These are phyloP conservation scores for Xestia rhomboidea DNA, from an alignment of 2,888 invertebrate species.

Conservation along the genomic window DNA sequence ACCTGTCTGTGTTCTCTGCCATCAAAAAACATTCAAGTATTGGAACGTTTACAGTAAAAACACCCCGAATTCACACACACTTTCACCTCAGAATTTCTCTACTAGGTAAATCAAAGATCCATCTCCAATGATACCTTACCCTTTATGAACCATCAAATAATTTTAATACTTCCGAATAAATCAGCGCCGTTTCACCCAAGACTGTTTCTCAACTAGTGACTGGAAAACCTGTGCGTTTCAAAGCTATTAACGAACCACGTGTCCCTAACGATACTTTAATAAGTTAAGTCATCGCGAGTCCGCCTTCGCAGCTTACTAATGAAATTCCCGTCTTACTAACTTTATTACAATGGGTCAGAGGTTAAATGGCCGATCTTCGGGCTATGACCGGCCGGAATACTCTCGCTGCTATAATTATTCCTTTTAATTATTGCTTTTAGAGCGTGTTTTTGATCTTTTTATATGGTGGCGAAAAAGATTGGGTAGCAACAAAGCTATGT, in stretches of 20 bases:
- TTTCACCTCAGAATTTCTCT: neutral
- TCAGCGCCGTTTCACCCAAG: slow-evolving; percentile 7
- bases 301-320: slow-evolving; percentile 70
- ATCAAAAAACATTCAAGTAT: neutral
- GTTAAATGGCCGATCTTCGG: slow-evolving; percentile 79
- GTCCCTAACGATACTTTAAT: slow-evolving; percentile 68
- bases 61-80: neutral
- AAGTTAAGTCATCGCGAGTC: slow-evolving; percentile 70
- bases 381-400: slow-evolving; percentile 61
- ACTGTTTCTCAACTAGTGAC: slow-evolving; percentile 36
- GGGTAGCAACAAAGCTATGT: slow-evolving; percentile 28
- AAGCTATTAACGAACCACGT: slow-evolving; percentile 61
- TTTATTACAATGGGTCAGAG: slow-evolving; percentile 81
- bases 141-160: slow-evolving; percentile 30
- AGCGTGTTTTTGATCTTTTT: slow-evolving; percentile 47
- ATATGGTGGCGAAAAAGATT: slow-evolving; percentile 25
- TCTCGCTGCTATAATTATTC: slow-evolving; percentile 56
- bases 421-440: slow-evolving; percentile 58
- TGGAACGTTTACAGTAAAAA: neutral
- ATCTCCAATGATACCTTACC: neutral
- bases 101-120: neutral
- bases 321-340: slow-evolving; percentile 78
- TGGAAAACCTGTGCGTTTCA: slow-evolving; percentile 58
- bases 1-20: neutral
- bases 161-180: slow-evolving; percentile 41